Conservation (phyloP, 2,888 invertebrate species). For the Aspidiotus destructor region DNA sequence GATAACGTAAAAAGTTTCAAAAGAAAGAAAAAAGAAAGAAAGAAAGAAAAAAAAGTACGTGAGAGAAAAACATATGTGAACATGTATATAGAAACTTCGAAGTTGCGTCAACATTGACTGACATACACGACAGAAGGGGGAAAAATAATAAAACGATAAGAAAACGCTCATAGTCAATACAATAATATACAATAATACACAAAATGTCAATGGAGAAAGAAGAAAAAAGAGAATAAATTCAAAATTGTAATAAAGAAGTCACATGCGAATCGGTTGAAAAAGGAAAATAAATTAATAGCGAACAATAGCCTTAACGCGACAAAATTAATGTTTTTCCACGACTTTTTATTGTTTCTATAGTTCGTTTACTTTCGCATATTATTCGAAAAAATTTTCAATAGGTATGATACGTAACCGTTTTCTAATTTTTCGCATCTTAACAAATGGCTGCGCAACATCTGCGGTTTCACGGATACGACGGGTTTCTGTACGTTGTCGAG, state of each 20-base stretch:
- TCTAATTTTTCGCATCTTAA: constrained; percentile 29
- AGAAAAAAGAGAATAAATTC: not conserved
- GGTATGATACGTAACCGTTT: constrained; percentile 25
- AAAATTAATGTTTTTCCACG: too few species aligned
- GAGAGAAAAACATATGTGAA: constrained; percentile 6
- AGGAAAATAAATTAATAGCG: too few species aligned
- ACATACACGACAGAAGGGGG: constrained; percentile 16
- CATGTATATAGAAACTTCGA: constrained; percentile 12
- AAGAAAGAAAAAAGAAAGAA: constrained; percentile 5
- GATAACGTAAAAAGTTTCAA: constrained; percentile 9
- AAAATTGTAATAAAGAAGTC: too few species aligned
- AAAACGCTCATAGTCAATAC: constrained; percentile 23
- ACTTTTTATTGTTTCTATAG: not conserved
- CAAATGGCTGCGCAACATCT: constrained; percentile 26
- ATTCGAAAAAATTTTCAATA: constrained; percentile 29
- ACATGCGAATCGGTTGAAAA: too few species aligned
- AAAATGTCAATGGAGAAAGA: not conserved
- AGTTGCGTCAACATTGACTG: constrained; percentile 1
- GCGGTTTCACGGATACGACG: constrained; percentile 27
- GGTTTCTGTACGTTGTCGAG: constrained; percentile 22
- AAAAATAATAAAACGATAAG: constrained; percentile 17
- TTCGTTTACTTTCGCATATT: constrained; percentile 19
- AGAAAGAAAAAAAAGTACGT: not conserved
- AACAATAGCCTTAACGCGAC: too few species aligned
- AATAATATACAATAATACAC: constrained; percentile 10